Base-by-base conservation (phyloP, 2,888 invertebrate species). In the Oithona nana region DNA sequence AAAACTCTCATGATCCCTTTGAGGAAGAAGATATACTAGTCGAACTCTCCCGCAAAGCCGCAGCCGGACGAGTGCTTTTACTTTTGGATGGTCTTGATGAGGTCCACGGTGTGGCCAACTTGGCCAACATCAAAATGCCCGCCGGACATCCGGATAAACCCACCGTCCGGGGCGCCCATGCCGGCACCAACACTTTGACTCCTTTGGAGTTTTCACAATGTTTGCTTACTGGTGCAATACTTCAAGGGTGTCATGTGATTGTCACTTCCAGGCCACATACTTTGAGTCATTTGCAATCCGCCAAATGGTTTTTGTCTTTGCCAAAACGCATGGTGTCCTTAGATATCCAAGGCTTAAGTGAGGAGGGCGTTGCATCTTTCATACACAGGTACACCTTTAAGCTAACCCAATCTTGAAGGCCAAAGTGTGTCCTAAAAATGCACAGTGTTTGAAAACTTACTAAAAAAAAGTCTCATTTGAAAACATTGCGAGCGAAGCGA, bases 241-340 rank as follows among this genome's bases (percentile, higher is more conserved):
- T 59, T 8, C 22, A 24, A 2, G 59, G 59, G n/a, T 59, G 59
- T 39, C 62, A 62, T 28, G 56, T 62, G 22, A 62, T 62, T 31
- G 62, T 62, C 13, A 62, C 62, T 3, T 62, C 62, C 8, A 20
- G 62, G 20, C 62, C 62, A n/a, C 62, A 62, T 24, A 62, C 62
- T 1, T 56, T 62, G 4, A 62, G 54, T 26, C 55, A 62, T 56
- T 54, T 62, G 26, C 62, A 62, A 13, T 20, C 56, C n/a, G 24
- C 30, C 39, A 55, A 56, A 28, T 62, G 62, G 62, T 62, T 62
- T 24, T 29, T 54, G 16, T 29, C 30, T 24, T 31, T 62, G 30
- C 52, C 59, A 16, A 62, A 62, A 20, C 20, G 55, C 26, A 22
- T 62, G 20, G 52, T 62, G 48, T 30, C 56, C 28, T 28, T 62